Percentiles rank a stretch among this genome's conserved stretches.
Conservation (phyloP, 2,797 vertebrate species). For the Malacoraja senta region DNA sequence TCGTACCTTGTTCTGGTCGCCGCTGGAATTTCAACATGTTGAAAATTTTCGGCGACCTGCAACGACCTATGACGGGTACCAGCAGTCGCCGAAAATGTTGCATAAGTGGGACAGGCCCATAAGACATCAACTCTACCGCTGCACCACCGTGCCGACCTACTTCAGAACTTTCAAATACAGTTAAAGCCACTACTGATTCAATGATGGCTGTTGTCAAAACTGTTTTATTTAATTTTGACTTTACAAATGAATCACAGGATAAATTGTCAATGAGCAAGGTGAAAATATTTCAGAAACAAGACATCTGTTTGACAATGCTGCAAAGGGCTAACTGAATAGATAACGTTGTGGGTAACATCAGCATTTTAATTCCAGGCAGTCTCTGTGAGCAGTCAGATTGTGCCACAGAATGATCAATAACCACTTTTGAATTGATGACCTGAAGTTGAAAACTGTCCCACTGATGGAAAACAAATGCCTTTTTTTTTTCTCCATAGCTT, state of each 20-base stretch:
- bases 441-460: conserved; percentile 17
- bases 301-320: background rate
- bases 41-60: no score
- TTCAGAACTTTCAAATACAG: background rate
- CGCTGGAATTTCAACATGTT: no score
- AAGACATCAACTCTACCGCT: no score
- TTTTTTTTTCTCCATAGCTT: background rate
- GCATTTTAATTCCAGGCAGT: background rate
- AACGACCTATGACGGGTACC: no score
- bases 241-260: background rate
- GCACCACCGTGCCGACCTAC: background rate
- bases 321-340: conserved; percentile 6
- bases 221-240: background rate
- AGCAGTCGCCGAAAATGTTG: no score
- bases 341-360: background rate
- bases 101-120: no score
- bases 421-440: background rate
- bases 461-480: background rate
- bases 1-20: no score
- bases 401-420: conserved; percentile 14
- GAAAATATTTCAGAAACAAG: background rate
- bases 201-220: background rate
- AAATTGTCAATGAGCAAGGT: background rate
- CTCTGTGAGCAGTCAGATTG: background rate
- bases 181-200: background rate